Percentiles rank a stretch among this genome's conserved stretches.
Evolutionary conservation across 2,888 invertebrate species (phyloP).

Genomic region (Ditylenchus weischeri): DNA sequence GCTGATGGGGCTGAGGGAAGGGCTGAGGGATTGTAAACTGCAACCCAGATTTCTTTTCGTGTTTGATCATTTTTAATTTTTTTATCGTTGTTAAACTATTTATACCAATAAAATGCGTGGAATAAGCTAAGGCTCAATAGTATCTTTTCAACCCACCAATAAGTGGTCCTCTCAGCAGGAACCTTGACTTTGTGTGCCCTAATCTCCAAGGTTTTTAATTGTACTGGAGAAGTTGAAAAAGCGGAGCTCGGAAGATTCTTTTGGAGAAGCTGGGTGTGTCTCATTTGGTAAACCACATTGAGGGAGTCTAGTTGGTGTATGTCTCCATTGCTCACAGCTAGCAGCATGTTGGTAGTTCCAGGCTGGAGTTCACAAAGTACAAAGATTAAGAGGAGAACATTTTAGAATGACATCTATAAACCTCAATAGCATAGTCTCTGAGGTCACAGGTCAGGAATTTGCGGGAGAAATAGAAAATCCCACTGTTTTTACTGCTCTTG

Average conservation of each 20-base stretch:
- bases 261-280: slow-evolving; percentile 21
- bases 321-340: slow-evolving; percentile 25
- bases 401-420: slow-evolving; percentile 15
- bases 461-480: slow-evolving; percentile 38
- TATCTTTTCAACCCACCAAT: slow-evolving; percentile 89
- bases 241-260: no score
- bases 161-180: slow-evolving; percentile 83
- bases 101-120: no score
- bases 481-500: not conserved
- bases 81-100: no score
- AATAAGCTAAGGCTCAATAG: no score
- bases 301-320: slow-evolving; percentile 13
- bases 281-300: slow-evolving; percentile 15
- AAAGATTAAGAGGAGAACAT: not conserved
- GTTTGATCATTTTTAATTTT: no score
- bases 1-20: no score
- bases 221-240: slow-evolving; percentile 2
- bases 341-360: slow-evolving; percentile 61
- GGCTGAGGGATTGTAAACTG: no score
- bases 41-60: no score
- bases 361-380: slow-evolving; percentile 49
- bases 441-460: slow-evolving; percentile 53
- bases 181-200: slow-evolving; percentile 63
- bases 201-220: slow-evolving; percentile 23
- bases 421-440: slow-evolving; percentile 53